Percentiles rank a stretch among this genome's conserved stretches.
Conservation (phyloP, 2,113 vertebrate species). For the Dromiciops gliroides region DNA sequence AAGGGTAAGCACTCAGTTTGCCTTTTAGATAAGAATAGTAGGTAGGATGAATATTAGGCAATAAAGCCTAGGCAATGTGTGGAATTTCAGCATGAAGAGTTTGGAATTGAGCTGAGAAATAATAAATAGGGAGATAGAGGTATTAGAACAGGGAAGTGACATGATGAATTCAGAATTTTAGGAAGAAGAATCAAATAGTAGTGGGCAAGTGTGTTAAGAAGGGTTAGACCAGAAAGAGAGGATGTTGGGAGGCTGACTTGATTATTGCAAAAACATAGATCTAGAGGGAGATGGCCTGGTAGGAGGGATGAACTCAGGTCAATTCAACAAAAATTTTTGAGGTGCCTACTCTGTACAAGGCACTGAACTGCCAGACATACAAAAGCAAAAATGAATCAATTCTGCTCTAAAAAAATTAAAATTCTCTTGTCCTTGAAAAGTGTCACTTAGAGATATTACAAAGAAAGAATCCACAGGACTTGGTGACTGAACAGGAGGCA, state of each 20-base stretch:
- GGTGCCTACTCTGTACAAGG: not conserved
- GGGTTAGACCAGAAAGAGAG: not conserved
- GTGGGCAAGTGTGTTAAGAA: not conserved
- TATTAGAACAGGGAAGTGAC: not conserved
- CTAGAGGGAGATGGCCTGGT: not conserved
- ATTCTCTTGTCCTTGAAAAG: not conserved
- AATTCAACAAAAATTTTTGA: not conserved
- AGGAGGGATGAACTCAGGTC: not conserved
- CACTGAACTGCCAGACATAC: not conserved
- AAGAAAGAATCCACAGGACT: not conserved
- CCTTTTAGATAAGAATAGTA: not conserved
- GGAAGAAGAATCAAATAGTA: not conserved
- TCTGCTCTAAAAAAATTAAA: not conserved
- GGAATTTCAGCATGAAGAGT: not conserved
- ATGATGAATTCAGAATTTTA: not conserved
- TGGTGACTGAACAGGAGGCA: not conserved
- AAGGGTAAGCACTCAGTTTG: not conserved
- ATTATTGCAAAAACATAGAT: not conserved
- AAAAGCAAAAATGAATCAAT: not conserved
- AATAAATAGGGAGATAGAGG: not conserved
- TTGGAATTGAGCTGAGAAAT: not conserved
- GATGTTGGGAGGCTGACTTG: not conserved
- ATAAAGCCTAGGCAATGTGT: not conserved
- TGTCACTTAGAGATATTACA: not conserved
- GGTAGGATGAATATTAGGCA: not conserved